Evolutionary conservation across 2,888 invertebrate genomes (phyloP), one percentile per base, ranked within the genome.

Genomic region (Trichogramma dendrolimi): DNA sequence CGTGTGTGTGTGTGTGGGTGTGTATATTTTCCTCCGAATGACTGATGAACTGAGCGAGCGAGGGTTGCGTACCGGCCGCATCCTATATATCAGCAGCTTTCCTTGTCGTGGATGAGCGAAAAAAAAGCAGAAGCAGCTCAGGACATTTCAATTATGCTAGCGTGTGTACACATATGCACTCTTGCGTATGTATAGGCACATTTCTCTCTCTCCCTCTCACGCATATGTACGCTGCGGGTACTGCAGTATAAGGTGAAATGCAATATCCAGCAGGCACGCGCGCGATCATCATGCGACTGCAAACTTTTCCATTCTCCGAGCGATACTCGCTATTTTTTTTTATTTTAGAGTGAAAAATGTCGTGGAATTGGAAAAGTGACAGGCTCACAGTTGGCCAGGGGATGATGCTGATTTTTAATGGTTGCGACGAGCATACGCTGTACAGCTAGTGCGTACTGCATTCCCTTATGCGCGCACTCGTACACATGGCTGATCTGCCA

Each of bases 1-100:
- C 27, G 27, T 27, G 27, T 27, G 14, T 14, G 14, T 14, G 14
- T 14, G 27, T 2, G 27, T 27, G 27, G 27, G 2, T 27, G 27
- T 27, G 27, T 66, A 67, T 61, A 69, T 71, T 71, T 68, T 72
- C 72, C 69, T 68, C 27, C 68, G 75, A 76, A 78, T 79, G 78
- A 79, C 78, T 79, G 78, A 78, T 78, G 78, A 79, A 79, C 76
- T 75, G 75, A 27, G 27, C 27, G 74, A 75, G 71, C 75, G 72
- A 71, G 65, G 70, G 71, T 72, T 70, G 71, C 71, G 71, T 71
- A 70, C 63, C 57, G 52, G 57, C 46, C 59, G 40, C 58, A 46
- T 41, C 48, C 67, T 70, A 72, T 76, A 71, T 73, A 72, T 72
- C 73, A 71, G 71, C 71, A 71, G 68, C 63, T 60, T 57, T 57